Percentiles rank a stretch among this genome's conserved stretches.
Conservation (phyloP, 2,797 vertebrate genomes). For the Notolepis coatsorum region DNA sequence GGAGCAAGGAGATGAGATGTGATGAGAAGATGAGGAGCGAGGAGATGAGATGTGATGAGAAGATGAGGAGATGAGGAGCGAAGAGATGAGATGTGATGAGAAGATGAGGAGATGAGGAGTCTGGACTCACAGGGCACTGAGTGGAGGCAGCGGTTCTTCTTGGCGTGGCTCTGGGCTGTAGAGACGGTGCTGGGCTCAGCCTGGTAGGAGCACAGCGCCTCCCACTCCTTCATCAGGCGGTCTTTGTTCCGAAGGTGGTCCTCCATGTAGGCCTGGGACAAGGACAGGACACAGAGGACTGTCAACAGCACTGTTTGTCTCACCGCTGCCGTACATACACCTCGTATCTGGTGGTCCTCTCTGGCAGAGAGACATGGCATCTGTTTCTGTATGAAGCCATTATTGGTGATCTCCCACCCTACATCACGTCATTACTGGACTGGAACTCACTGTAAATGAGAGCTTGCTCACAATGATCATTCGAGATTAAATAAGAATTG, state of each 20-base stretch:
- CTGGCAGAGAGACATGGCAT: too few relatives aligned
- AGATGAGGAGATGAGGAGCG: too few relatives aligned
- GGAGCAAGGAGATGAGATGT: too few relatives aligned
- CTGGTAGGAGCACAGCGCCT: constrained; percentile 95
- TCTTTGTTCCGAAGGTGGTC: constrained; percentile 96
- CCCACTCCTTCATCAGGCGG: constrained; percentile 95
- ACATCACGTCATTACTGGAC: too few relatives aligned
- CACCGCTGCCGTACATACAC: too few relatives aligned
- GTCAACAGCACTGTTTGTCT: neutral
- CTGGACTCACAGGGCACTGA: constrained; percentile 92
- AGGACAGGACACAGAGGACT: neutral
- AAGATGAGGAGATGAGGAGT: neutral
- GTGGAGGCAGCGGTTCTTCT: constrained; percentile 94
- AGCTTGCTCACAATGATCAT: too few relatives aligned
- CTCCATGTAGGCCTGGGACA: constrained; percentile 94
- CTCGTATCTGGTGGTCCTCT: too few relatives aligned
- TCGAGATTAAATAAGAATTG: too few relatives aligned
- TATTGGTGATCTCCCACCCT: too few relatives aligned
- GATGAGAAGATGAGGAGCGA: neutral
- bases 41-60: too few relatives aligned
- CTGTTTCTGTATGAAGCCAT: too few relatives aligned
- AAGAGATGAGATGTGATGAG: neutral
- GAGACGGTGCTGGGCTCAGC: constrained; percentile 90
- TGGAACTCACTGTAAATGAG: too few relatives aligned
- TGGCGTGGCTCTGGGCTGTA: constrained; percentile 85